Conservation (phyloP, 1,140 invertebrate species). For the Nymphalis io region DNA sequence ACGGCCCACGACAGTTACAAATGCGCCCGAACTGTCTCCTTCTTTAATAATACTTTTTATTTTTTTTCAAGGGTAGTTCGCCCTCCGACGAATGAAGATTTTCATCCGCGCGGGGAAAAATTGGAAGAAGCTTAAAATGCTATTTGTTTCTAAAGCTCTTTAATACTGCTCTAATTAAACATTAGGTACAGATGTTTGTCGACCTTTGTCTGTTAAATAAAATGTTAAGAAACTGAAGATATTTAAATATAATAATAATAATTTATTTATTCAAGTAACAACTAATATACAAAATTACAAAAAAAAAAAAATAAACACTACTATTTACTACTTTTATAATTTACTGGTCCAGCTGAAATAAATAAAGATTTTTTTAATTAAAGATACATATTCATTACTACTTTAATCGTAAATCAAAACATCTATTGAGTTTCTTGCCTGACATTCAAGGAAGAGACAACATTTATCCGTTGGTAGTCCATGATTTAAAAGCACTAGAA, state of each 20-base stretch:
- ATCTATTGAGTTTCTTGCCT: too few species aligned
- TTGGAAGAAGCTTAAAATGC: slow-evolving; percentile 76
- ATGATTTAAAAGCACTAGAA: too few species aligned
- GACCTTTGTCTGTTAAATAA: not conserved
- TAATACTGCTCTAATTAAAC: slow-evolving; percentile 44
- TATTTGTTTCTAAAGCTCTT: slow-evolving; percentile 61
- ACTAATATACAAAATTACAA: too few species aligned
- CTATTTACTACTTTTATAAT: too few species aligned
- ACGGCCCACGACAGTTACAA: slow-evolving; percentile 81
- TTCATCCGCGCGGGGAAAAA: slow-evolving; percentile 73
- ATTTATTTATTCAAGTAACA: too few species aligned
- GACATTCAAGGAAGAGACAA: too few species aligned
- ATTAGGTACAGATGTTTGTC: slow-evolving; percentile 19
- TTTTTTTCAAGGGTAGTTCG: slow-evolving; percentile 78
- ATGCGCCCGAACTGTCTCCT: slow-evolving; percentile 81
- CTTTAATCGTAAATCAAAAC: too few species aligned
- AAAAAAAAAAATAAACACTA: too few species aligned
- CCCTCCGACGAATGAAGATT: slow-evolving; percentile 77
- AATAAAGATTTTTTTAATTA: too few species aligned
- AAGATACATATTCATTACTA: too few species aligned
- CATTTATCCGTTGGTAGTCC: too few species aligned
- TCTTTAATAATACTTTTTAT: slow-evolving; percentile 83
- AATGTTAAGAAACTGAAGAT: not conserved
- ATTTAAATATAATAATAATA: not conserved
- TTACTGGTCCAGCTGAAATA: too few species aligned